These are phyloP conservation scores for Limnephilus rhombicus DNA, from an alignment of 2,888 invertebrate genomes.

Conservation along the genomic window DNA sequence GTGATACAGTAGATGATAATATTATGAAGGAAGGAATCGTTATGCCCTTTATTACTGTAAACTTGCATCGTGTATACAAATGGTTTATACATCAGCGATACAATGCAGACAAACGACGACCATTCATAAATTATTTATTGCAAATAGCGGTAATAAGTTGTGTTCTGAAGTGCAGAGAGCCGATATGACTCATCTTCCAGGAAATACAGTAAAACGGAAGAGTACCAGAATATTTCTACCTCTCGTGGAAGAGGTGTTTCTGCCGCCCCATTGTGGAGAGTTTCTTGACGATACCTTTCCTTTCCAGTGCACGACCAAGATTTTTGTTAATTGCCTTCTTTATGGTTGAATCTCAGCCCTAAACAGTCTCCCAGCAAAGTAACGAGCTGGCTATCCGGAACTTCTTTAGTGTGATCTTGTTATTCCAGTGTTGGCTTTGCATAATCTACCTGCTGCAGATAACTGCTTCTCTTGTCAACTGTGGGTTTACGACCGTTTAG, in stretches of 20 bases:
- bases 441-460: constrained; percentile 22
- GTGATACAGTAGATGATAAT: background rate
- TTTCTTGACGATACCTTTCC: background rate
- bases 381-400: background rate
- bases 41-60: background rate
- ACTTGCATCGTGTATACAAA: background rate
- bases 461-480: constrained; percentile 44
- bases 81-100: constrained; percentile 20
- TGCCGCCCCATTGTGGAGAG: background rate
- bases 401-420: constrained; percentile 21
- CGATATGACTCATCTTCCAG: constrained; percentile 49
- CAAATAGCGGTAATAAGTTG: constrained; percentile 43
- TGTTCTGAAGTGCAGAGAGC: constrained; percentile 19
- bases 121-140: constrained; percentile 38
- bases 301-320: constrained; percentile 21
- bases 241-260: background rate
- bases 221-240: background rate
- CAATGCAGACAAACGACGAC: constrained; percentile 18
- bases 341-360: background rate
- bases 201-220: constrained; percentile 21
- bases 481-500: constrained; percentile 36
- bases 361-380: background rate
- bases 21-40: background rate
- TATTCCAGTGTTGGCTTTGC: constrained; percentile 7
- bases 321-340: constrained; percentile 39